Evolutionary conservation across 2,888 invertebrate genomes (phyloP), one percentile per base, ranked within the genome.

Genomic region (Eumerus sabulonum): DNA sequence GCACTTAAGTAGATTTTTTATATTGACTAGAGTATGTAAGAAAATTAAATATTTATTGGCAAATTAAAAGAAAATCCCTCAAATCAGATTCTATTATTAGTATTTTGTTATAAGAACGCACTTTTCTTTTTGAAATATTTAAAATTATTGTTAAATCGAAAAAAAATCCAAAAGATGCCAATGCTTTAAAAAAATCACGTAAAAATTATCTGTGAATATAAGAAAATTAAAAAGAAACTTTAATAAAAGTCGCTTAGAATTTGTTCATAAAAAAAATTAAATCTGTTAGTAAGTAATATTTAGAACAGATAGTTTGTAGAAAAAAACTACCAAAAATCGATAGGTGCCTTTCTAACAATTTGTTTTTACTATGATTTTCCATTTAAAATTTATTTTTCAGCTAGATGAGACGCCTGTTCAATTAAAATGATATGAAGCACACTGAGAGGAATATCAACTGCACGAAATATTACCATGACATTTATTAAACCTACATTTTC

Each of bases 1-100:
- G 76, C 76, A 77, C 76, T 67, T 57, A 67, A 56, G 76, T 77
- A 77, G 76, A 77, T 77, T 77, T 76, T 76, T 42, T 70, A 70
- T 70, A 70, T 54, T 54, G 47, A 54, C 47, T 54, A 62, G 47
- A 62, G 71, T 51, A 60, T 40, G 1, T 40, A 40, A 40, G 40
- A 51, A 68, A 59, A 63, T 9, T 47, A 63, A 63, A 47, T 42
- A 66, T 66, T 77, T 77, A 66, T 62, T 77, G 76, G 72, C 76
- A 77, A 77, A 72, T 36, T 77, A 54, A 77, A 77, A 45, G 67
- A 60, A 66, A 62, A 67, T 62, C 66, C 57, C 71, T 40, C 45
- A 40, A 40, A 18, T 16, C 18, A 40, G 54, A 76, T 71, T 71
- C 53, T 44, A 38, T 71, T 71, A n/a, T 27, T 27, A 27, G n/a